These are phyloP conservation scores for Lysandra bellargus DNA, from an alignment of 2,888 invertebrate genomes.

Conservation along the genomic window DNA sequence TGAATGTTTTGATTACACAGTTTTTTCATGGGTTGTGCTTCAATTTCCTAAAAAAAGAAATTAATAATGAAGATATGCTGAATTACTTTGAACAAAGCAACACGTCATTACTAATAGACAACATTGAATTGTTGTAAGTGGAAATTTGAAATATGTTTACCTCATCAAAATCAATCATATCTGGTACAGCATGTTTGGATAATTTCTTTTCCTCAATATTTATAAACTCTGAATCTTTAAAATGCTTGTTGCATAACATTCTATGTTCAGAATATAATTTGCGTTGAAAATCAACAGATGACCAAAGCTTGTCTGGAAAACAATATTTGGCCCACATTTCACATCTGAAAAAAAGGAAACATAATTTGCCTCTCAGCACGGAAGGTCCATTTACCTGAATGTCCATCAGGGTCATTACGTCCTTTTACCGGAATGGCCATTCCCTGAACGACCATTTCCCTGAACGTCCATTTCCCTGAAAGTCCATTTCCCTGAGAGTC, in stretches of 20 bases:
- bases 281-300: conserved; percentile 14
- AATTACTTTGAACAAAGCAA: not conserved
- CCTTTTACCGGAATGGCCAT: no score
- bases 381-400: no score
- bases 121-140: not conserved
- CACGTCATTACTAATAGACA: not conserved
- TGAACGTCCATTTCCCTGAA: no score
- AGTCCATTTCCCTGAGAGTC: no score
- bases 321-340: conserved; percentile 30
- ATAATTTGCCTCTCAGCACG: no score
- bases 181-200: conserved; percentile 14
- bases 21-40: not conserved
- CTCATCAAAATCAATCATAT: conserved; percentile 3
- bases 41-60: not conserved
- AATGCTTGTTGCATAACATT: conserved; percentile 31
- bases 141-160: not conserved
- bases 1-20: not conserved
- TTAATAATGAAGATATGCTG: not conserved
- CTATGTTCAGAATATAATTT: conserved; percentile 29
- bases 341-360: conserved; percentile 27
- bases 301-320: conserved; percentile 32
- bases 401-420: no score
- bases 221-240: conserved; percentile 2
- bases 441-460: no score
- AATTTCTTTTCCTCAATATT: not conserved